Evolutionary conservation across 2,888 invertebrate genomes (phyloP).

Genomic region (Oasisia sp.): DNA sequence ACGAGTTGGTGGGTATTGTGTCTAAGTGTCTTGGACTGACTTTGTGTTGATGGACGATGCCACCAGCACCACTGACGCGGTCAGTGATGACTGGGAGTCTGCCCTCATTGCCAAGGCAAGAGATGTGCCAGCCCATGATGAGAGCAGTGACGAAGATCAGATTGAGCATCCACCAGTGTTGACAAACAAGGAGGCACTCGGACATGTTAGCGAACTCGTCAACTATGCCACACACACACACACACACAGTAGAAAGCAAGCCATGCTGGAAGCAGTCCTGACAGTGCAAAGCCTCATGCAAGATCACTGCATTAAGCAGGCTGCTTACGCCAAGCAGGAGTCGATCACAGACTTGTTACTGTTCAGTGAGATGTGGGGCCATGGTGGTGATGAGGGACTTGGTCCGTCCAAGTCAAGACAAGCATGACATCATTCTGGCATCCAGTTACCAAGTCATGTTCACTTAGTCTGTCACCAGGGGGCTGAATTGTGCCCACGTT

Average conservation of each 20-base stretch:
- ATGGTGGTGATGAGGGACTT: too few relatives aligned
- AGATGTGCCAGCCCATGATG: background rate
- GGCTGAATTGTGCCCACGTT: too few relatives aligned
- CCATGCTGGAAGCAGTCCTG: background rate
- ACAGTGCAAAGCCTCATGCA: background rate
- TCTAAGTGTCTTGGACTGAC: background rate
- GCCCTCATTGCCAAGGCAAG: background rate
- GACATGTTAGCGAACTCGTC: background rate
- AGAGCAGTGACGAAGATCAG: too few relatives aligned
- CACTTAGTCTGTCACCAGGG: too few relatives aligned
- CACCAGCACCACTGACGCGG: background rate
- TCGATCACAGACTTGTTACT: background rate
- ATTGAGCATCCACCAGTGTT: background rate
- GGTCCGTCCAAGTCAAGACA: too few relatives aligned
- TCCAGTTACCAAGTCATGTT: too few relatives aligned
- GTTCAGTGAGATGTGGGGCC: background rate
- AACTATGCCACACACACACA: background rate
- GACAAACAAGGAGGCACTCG: background rate
- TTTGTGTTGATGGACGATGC: background rate
- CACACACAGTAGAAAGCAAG: background rate
- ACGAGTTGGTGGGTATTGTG: background rate
- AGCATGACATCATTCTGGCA: too few relatives aligned
- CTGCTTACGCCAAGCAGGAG: background rate
- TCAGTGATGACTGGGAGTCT: background rate
- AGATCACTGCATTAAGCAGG: background rate